Evolutionary conservation across 2,888 invertebrate species (phyloP).

Genomic region (Ophion slaviceki): DNA sequence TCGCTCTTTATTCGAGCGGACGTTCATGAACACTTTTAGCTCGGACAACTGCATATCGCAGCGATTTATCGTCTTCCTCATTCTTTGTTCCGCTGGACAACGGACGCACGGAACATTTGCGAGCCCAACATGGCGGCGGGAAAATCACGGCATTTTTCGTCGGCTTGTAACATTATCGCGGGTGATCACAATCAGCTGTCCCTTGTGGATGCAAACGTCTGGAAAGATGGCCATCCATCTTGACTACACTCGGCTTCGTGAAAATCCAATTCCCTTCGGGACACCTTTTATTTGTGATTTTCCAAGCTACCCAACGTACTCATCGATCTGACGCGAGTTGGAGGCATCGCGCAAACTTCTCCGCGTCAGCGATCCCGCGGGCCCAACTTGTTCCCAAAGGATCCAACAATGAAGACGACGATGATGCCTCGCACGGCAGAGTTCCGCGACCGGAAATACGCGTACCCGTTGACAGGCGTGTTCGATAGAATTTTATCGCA

Average conservation of each 20-base stretch:
- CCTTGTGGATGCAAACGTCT: background rate
- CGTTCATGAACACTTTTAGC: conserved; percentile 55
- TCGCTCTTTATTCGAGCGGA: conserved; percentile 35
- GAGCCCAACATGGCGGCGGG: background rate
- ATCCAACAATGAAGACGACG: background rate
- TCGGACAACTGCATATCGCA: conserved; percentile 35
- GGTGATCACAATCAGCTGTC: conserved; percentile 12
- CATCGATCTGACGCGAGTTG: background rate
- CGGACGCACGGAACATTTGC: background rate
- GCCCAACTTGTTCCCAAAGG: background rate
- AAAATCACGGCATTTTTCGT: background rate
- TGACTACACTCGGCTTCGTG: background rate
- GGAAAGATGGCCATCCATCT: background rate
- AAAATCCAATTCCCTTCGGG: background rate
- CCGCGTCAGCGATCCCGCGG: too few relatives aligned
- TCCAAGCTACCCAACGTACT: background rate
- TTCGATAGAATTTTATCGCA: conserved; percentile 52
- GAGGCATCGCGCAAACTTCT: too few relatives aligned
- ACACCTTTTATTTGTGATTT: background rate
- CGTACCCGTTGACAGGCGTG: conserved; percentile 55
- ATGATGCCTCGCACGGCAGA: background rate
- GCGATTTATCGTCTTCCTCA: conserved; percentile 49
- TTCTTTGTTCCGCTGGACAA: conserved; percentile 29
- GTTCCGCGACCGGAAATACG: conserved; percentile 41
- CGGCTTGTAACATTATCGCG: background rate